Percentiles rank a stretch among this genome's conserved stretches.
Conservation (phyloP, 2,797 vertebrate species). For the Parauchenoglanis punctatus region DNA sequence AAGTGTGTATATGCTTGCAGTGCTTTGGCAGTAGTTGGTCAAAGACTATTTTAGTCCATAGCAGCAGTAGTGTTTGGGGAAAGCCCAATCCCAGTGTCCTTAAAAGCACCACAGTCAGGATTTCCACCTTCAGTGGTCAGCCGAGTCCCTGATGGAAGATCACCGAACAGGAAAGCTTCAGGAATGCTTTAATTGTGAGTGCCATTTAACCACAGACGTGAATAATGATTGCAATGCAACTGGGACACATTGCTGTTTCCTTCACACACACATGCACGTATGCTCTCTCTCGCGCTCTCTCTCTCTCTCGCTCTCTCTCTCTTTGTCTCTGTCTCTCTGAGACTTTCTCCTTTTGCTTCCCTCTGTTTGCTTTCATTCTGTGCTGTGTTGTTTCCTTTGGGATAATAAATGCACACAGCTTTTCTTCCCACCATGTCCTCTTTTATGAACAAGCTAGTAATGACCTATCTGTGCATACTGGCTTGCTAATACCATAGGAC, state of each 20-base stretch:
- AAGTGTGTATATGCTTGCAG: slow-evolving; percentile 16
- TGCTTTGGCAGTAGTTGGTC: slow-evolving; percentile 12
- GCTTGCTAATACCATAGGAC: background rate
- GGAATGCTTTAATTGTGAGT: slow-evolving; percentile 54
- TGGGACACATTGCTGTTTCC: slow-evolving; percentile 67
- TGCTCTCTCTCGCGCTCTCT: background rate
- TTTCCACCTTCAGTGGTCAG: slow-evolving; percentile 56
- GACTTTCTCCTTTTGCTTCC: background rate
- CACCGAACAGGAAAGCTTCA: slow-evolving; percentile 68
- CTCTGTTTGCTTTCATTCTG: slow-evolving; percentile 14
- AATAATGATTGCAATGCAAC: slow-evolving; percentile 77
- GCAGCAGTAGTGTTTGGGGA: slow-evolving; percentile 13
- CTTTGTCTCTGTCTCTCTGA: slow-evolving; percentile 34
- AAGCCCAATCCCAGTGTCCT: slow-evolving; percentile 35
- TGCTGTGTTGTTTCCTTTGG: slow-evolving; percentile 1
- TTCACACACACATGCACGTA: background rate
- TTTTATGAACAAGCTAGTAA: background rate
- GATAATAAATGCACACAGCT: background rate
- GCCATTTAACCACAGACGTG: slow-evolving; percentile 66
- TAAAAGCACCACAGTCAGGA: slow-evolving; percentile 34
- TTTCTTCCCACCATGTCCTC: background rate
- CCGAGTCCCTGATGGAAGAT: slow-evolving; percentile 59
- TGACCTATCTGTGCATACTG: background rate
- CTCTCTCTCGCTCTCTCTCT: background rate
- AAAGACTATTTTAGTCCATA: slow-evolving; percentile 1